Evolutionary conservation across 2,797 vertebrate genomes (phyloP).

Genomic region (Spinus pinus): DNA sequence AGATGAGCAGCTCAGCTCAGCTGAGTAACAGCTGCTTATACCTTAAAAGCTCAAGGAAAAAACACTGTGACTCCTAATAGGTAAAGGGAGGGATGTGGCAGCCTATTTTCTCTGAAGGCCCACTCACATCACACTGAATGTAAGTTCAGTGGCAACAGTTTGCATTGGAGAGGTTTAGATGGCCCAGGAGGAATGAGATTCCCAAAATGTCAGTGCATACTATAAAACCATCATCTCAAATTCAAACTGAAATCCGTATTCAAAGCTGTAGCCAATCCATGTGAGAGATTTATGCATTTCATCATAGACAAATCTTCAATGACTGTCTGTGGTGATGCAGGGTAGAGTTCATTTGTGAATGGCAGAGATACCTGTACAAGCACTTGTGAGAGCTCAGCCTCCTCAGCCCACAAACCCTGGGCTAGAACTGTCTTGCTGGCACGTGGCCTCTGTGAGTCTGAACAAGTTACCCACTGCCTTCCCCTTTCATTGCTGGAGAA

Average conservation of each 20-base stretch:
- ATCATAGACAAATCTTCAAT: neutral
- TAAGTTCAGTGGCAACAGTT: neutral
- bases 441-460: neutral
- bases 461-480: neutral
- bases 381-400: neutral
- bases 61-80: neutral
- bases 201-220: neutral
- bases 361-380: neutral
- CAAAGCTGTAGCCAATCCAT: neutral
- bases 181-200: neutral
- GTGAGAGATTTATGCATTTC: neutral
- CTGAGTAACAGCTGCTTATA: neutral
- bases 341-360: neutral
- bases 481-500: neutral
- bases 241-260: neutral
- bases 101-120: neutral
- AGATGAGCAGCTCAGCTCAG: neutral
- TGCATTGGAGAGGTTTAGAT: neutral
- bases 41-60: neutral
- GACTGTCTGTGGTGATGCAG: neutral
- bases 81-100: neutral
- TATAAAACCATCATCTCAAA: neutral
- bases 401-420: rapidly evolving
- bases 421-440: neutral
- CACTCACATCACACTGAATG: neutral